These are phyloP conservation scores for Rhingia campestris DNA, from an alignment of 2,888 invertebrate species.

Conservation along the genomic window DNA sequence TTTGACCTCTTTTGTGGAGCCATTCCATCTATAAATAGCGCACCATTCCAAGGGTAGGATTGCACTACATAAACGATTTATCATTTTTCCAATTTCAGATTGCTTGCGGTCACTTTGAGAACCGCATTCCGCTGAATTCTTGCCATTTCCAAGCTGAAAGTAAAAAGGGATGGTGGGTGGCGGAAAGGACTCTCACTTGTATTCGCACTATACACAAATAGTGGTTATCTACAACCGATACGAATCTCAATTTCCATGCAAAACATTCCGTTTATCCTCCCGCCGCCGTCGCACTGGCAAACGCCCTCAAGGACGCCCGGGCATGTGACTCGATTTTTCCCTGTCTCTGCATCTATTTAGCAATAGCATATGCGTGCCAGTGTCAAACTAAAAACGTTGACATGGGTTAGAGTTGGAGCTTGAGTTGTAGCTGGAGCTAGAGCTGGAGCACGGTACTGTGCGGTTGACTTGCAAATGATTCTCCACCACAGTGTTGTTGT, in stretches of 20 bases:
- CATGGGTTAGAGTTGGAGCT: slow-evolving; percentile 29
- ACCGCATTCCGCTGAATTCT: slow-evolving; percentile 65
- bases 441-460: not conserved
- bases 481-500: slow-evolving; percentile 47
- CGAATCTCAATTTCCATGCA: slow-evolving; percentile 72
- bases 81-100: slow-evolving; percentile 70
- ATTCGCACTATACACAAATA: slow-evolving; percentile 14
- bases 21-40: not conserved
- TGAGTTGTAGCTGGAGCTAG: too few species aligned
- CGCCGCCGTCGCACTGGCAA: not conserved
- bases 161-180: not conserved
- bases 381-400: slow-evolving; percentile 58
- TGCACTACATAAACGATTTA: slow-evolving; percentile 58
- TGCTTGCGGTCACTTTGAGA: slow-evolving; percentile 67
- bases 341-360: slow-evolving; percentile 27
- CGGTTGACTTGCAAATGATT: slow-evolving; percentile 31
- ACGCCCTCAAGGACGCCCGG: slow-evolving; percentile 57
- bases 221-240: slow-evolving; percentile 62
- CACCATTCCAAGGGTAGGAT: not conserved
- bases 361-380: slow-evolving; percentile 68
- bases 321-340: slow-evolving; percentile 22
- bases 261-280: slow-evolving; percentile 49
- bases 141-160: slow-evolving; percentile 38
- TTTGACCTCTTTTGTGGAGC: slow-evolving; percentile 27
- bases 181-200: slow-evolving; percentile 7